A percentile compares a stretch with the other conserved stretches of the same genome.
Evolutionary conservation across 2,888 invertebrate species (phyloP).

Genomic region (Tholera decimalis): DNA sequence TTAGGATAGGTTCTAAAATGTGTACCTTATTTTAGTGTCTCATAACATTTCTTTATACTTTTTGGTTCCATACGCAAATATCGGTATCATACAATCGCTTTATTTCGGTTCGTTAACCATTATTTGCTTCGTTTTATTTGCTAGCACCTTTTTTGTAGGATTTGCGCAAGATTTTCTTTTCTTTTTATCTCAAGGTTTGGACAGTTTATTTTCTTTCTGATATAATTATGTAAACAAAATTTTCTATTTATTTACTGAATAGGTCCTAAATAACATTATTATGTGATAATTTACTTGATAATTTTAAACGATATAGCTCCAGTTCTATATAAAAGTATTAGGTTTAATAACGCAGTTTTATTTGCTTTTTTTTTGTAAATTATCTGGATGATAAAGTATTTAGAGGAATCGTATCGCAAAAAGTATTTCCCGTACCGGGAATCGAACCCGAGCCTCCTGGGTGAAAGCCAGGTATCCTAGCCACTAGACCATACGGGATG

Average conservation of each 20-base stretch:
- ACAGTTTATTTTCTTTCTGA: no score
- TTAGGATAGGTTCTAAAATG: conserved; percentile 15
- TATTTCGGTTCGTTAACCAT: conserved; percentile 70
- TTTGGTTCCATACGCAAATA: conserved; percentile 36
- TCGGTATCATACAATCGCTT: conserved; percentile 56
- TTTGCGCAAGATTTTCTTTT: background rate
- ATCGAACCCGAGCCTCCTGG: conserved; percentile 94
- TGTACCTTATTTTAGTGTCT: background rate
- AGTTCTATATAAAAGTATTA: no score
- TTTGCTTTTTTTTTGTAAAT: no score
- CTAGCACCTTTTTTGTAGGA: background rate
- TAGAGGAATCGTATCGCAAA: conserved; percentile 57
- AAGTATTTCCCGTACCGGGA: conserved; percentile 92
- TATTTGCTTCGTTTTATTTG: conserved; percentile 47
- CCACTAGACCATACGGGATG: conserved; percentile 93
- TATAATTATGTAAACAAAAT: no score
- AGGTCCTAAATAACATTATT: no score
- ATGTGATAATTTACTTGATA: no score
- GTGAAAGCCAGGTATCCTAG: conserved; percentile 94
- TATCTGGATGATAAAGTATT: no score
- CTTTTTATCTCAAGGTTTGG: no score
- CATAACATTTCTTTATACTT: conserved; percentile 11
- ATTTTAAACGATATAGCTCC: no score
- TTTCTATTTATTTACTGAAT: no score
- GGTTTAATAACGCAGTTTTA: no score